These are phyloP conservation scores for Notolepis coatsorum DNA, from an alignment of 2,797 vertebrate genomes.

Conservation along the genomic window DNA sequence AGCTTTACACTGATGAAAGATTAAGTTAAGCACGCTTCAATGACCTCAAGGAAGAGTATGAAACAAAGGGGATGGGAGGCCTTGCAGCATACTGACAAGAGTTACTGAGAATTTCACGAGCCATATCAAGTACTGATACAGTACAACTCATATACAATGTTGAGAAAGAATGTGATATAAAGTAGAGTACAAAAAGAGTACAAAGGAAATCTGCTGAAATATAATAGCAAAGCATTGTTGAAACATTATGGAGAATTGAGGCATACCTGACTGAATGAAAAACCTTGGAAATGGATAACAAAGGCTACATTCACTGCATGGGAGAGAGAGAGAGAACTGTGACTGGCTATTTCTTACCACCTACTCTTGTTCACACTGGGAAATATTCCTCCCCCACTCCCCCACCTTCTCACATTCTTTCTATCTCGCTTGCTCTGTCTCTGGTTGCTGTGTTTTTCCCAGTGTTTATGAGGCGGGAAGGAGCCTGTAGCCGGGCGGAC, in stretches of 20 bases:
- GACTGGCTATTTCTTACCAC: neutral
- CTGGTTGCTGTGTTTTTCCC: neutral
- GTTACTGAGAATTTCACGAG: no score
- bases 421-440: neutral
- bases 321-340: neutral
- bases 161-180: no score
- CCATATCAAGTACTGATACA: no score
- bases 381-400: neutral
- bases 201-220: no score
- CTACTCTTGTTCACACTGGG: neutral
- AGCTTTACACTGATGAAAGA: neutral
- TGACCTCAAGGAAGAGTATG: no score
- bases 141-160: no score
- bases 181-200: no score
- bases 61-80: no score
- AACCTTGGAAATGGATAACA: slow-evolving; percentile 11
- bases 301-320: neutral
- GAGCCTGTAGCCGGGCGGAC: neutral
- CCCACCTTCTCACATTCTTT: neutral
- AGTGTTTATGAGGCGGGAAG: neutral
- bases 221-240: slow-evolving; percentile 11
- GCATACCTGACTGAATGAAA: slow-evolving; percentile 3
- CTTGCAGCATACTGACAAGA: no score
- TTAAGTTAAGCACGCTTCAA: neutral
- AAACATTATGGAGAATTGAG: neutral